Evolutionary conservation across 2,888 invertebrate genomes (phyloP), one percentile per base, ranked within the genome.

Genomic region (Dorcus hopei): DNA sequence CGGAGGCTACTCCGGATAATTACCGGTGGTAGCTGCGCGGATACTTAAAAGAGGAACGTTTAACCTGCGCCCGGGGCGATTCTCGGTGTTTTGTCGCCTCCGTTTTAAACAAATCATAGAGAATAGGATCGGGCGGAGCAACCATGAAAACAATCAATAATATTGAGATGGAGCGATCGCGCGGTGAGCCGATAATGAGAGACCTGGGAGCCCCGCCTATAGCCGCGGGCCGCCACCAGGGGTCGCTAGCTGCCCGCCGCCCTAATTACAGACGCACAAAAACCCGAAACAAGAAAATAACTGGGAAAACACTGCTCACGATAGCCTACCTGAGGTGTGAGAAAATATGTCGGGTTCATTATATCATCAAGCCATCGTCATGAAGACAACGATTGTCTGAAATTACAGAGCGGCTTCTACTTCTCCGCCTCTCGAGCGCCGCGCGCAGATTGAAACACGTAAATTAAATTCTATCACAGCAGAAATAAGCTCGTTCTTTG

Each of bases 121-220:
- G 64, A 63, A 61, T 60, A 47, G 56, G 60, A 58, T 57, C 63
- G 56, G 70, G 71, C 67, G 70, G 70, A 67, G 78, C 76, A 77
- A 77, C 78, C 73, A 79, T 77, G 80, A 83, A 83, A 83, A 82
- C 76, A 77, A 77, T 77, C 76, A 77, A 77, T 77, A 77, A 77
- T 78, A 81, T 80, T 79, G 80, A 80, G 80, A 79, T 76, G 78
- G 73, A 76, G 69, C 67, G 76, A 78, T 70, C 77, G 80, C 77
- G 80, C 81, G 81, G 81, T 79, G 78, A 78, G 74, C 74, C 74
- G 74, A 75, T 84, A 83, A 84, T 84, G 81, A 83, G 83, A 83
- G 83, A 80, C 79, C 81, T 65, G 68, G 64, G 71, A 66, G 71
- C 69, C 68, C 70, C 71, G 72, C 73, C 72, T 68, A 72, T 74